Base-by-base conservation (phyloP, 1,140 invertebrate genomes). In the Whitmania pigra region DNA sequence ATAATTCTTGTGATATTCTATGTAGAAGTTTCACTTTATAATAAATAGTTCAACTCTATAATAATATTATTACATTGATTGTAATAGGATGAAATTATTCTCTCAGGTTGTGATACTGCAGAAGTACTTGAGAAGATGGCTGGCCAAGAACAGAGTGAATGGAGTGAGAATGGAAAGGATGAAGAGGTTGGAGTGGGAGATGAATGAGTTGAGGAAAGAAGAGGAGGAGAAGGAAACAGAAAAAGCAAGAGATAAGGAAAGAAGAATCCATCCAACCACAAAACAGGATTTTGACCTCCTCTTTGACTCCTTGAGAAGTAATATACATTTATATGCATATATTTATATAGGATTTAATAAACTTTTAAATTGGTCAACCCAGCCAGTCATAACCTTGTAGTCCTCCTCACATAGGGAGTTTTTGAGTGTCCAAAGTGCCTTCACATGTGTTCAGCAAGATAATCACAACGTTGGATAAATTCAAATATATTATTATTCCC, bases 241-340 rank as follows among this genome's bases (percentile, higher is more conserved):
- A 72, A 80, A 82, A 49, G 79, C 54, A 17, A 36, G 73, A 25
- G 72, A 75, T 31, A 75, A 81, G 76, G 78, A 81, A 67, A 74
- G 82, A 70, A 77, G 82, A 60, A 80, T 82, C 76, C 80, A 83
- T 74, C 82, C 82, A 29, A 82, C 81, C 72, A 77, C 80, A 53
- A 80, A 79, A 69, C 79, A 81, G 75, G 82, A 83, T 72, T 83
- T 83, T 77, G 80, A 83, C 76, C 75, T 82, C 22, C 74, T 83
- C 5, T 82, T 81, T 73, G 75, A 80, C 76, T 80, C 81, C 60
- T 76, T 83, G 67, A 81, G 82, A 77, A 82, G 81, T 82, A 76
- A 77, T 78, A 57, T 6, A 22, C 43, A 9, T 18, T 69, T 18
- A 13, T 7, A 27, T 60, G n/a, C n/a, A 43, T 43, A 43, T 43